Percentiles rank a stretch among this genome's conserved stretches.
Conservation (phyloP, 2,797 vertebrate species). For the Chromobotia macracanthus region DNA sequence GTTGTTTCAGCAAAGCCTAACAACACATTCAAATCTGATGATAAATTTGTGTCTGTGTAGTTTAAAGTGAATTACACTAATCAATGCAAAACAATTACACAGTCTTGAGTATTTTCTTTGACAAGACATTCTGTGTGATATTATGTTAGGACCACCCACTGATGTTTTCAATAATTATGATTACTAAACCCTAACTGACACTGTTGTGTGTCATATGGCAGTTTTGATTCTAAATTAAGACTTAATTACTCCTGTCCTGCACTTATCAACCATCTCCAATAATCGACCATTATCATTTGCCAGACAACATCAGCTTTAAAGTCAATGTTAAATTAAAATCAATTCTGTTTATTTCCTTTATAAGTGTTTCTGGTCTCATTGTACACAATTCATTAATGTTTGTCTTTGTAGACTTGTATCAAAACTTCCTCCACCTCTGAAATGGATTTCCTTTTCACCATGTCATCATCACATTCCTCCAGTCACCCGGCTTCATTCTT, state of each 20-base stretch:
- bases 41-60: neutral
- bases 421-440: neutral
- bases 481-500: neutral
- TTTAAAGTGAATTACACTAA: constrained; percentile 14
- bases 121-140: neutral
- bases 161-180: no score
- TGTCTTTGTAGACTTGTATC: neutral
- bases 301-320: neutral
- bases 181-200: no score
- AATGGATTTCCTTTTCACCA: neutral
- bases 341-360: neutral
- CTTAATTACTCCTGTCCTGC: no score
- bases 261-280: no score
- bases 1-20: neutral
- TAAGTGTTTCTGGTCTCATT: neutral
- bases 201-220: no score
- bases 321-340: neutral
- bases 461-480: neutral
- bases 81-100: constrained; percentile 19
- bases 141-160: neutral
- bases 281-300: no score
- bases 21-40: neutral
- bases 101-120: neutral
- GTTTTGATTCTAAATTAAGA: no score
- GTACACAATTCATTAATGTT: neutral